phyloP scores from a whole-genome alignment of 1,140 invertebrate species.

The Cyclargus thomasi region DNA sequence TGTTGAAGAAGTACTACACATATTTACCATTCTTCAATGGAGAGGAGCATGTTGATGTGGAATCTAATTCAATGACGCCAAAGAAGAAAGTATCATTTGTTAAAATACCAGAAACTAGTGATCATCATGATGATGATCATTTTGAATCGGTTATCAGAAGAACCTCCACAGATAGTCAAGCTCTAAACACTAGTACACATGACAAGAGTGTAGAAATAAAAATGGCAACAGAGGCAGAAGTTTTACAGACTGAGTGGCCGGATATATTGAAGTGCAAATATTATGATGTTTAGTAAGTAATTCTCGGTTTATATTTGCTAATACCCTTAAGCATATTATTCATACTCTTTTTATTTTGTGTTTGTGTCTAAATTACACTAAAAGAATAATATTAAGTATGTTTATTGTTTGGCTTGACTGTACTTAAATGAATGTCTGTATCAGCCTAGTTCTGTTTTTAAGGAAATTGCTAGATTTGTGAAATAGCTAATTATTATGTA shows the following conservation, averaged over 20 bases:
- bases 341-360: background rate
- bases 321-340: too few species aligned
- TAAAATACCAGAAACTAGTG: slow-evolving; percentile 40
- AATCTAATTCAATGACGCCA: slow-evolving; percentile 49
- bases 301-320: slow-evolving; percentile 20
- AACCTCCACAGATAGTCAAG: slow-evolving; percentile 32
- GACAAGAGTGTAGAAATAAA: slow-evolving; percentile 54
- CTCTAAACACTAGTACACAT: slow-evolving; percentile 52
- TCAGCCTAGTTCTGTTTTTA: too few species aligned
- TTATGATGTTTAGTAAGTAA: slow-evolving; percentile 81
- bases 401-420: too few species aligned
- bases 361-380: background rate
- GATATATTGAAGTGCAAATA: slow-evolving; percentile 75
- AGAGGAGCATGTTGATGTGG: slow-evolving; percentile 38
- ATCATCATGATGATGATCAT: slow-evolving; percentile 17
- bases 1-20: slow-evolving; percentile 73
- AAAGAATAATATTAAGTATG: too few species aligned
- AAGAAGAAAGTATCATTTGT: slow-evolving; percentile 61
- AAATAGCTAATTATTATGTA: too few species aligned
- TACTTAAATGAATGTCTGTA: too few species aligned
- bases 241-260: slow-evolving; percentile 69
- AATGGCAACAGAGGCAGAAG: slow-evolving; percentile 48
- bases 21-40: slow-evolving; percentile 52
- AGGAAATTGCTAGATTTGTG: too few species aligned
- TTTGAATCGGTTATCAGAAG: slow-evolving; percentile 18